Evolutionary conservation across 2,113 vertebrate species (phyloP).

Genomic region (Poecile atricapillus): DNA sequence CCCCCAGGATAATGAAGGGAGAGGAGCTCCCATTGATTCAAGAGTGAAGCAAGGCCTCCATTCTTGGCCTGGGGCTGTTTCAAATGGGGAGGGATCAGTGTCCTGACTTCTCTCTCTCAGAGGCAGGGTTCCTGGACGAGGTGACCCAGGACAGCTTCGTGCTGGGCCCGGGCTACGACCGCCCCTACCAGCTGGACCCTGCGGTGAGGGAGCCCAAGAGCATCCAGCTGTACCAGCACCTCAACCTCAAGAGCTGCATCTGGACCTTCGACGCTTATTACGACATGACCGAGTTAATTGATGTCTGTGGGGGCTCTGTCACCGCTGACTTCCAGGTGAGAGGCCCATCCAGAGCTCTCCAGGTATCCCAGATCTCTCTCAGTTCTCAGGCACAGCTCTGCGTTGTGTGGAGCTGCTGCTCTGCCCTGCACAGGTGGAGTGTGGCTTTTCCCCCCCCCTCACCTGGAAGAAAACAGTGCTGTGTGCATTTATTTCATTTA

Average conservation of each 20-base stretch:
- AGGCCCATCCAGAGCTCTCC: neutral
- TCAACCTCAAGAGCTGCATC: conserved; percentile 98
- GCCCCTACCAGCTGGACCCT: conserved; percentile 92
- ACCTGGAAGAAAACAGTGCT: neutral
- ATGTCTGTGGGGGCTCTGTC: conserved; percentile 93
- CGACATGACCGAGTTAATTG: conserved; percentile 96
- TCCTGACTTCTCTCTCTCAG: conserved; percentile 50
- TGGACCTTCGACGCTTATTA: conserved; percentile 98
- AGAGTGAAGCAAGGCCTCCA: neutral
- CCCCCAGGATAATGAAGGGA: neutral
- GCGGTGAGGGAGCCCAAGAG: conserved; percentile 83
- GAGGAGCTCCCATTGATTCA: neutral
- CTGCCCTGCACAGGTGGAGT: neutral
- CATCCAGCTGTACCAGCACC: conserved; percentile 93
- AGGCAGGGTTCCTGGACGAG: conserved; percentile 87
- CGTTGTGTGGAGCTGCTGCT: neutral
- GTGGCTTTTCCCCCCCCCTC: neutral
- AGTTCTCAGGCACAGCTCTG: neutral
- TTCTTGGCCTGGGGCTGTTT: neutral
- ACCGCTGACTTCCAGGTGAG: conserved; percentile 96
- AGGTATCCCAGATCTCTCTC: fast-evolving
- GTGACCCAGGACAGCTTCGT: conserved; percentile 78
- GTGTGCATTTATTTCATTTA: fast-evolving
- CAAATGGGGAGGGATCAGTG: fast-evolving
- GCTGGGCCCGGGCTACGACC: conserved; percentile 90